phyloP scores from a whole-genome alignment of 2,797 vertebrate genomes.

The Dermochelys coriacea region DNA sequence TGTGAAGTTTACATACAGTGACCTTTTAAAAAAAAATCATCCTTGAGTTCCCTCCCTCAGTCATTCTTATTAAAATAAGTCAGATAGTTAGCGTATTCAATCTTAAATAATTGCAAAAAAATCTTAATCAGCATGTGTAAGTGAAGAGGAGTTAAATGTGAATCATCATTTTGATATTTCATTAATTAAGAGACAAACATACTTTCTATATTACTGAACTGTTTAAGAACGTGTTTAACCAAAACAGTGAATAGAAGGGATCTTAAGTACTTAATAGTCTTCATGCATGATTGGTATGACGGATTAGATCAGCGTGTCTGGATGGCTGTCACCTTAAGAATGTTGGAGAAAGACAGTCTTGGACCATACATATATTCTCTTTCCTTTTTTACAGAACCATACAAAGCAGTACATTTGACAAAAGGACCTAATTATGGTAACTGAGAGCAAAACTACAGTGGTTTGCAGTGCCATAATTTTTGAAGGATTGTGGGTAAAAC shows the following conservation, averaged over 20 bases:
- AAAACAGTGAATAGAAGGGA: neutral
- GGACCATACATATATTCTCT: neutral
- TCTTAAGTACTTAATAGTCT: neutral
- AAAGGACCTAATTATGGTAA: neutral
- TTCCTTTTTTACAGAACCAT: neutral
- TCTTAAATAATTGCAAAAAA: no score
- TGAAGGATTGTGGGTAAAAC: neutral
- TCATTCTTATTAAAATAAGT: neutral
- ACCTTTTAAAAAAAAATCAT: neutral
- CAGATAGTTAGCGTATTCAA: no score
- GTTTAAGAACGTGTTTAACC: neutral
- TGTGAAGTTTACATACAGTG: neutral
- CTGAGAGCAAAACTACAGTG: neutral
- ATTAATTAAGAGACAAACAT: neutral
- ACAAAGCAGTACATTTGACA: neutral
- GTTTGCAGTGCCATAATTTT: neutral
- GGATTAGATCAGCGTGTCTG: constrained; percentile 35
- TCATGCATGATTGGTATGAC: constrained; percentile 45
- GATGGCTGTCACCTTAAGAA: neutral
- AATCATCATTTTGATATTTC: neutral
- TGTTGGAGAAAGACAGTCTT: neutral
- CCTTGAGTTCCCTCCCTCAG: neutral
- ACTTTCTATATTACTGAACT: neutral
- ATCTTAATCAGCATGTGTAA: neutral
- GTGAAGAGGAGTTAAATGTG: neutral